Evolutionary conservation across 2,797 vertebrate genomes (phyloP).

Genomic region (Spinibarbus caldwelli): DNA sequence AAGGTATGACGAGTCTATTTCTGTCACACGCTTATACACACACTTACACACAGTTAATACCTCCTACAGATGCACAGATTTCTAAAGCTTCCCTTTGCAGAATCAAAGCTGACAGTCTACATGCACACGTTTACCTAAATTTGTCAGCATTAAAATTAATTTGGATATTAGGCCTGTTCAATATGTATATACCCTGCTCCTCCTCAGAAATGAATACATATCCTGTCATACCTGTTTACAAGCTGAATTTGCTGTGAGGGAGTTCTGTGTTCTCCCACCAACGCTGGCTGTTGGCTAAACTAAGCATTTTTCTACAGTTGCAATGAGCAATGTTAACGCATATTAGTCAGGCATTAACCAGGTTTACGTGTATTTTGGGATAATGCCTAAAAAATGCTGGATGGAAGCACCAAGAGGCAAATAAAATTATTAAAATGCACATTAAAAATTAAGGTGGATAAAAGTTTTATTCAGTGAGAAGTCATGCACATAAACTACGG

Average conservation of each 20-base stretch:
- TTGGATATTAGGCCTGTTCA: background rate
- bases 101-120: conserved; percentile 2
- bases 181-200: background rate
- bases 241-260: background rate
- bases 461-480: background rate
- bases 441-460: background rate
- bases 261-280: background rate
- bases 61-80: background rate
- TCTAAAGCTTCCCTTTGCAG: conserved; percentile 10
- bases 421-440: background rate
- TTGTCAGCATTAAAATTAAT: conserved; percentile 13
- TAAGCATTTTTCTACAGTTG: background rate
- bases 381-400: background rate
- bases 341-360: background rate
- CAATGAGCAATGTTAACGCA: background rate
- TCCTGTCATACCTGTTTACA: conserved; percentile 8
- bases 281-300: background rate
- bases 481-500: background rate
- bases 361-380: background rate
- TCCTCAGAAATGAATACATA: background rate
- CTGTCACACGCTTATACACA: conserved; percentile 4
- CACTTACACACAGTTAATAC: background rate
- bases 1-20: conserved; percentile 75
- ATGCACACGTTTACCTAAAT: background rate
- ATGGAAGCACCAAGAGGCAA: background rate